These are phyloP conservation scores for Pyrrhosoma nymphula DNA, from an alignment of 2,888 invertebrate species.

Conservation along the genomic window DNA sequence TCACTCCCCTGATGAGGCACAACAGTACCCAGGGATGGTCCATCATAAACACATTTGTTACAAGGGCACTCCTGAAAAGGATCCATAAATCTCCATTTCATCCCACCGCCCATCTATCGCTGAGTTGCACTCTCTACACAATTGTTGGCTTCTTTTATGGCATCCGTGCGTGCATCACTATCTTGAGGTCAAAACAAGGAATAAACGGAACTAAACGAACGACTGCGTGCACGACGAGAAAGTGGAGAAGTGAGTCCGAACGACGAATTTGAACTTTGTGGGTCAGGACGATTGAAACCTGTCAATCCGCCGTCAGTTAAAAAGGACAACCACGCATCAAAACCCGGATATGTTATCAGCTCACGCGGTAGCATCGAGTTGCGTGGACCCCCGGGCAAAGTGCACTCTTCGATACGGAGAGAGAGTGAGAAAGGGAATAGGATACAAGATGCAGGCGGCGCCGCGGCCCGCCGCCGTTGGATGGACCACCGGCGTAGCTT, in stretches of 20 bases:
- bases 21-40: background rate
- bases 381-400: background rate
- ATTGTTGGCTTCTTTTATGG: background rate
- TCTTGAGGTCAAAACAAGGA: background rate
- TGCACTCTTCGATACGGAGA: background rate
- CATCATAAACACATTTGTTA: background rate
- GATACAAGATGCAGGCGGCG: background rate
- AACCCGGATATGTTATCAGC: background rate
- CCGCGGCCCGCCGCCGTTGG: no score
- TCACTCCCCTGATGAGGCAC: background rate
- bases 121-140: background rate
- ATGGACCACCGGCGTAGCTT: background rate
- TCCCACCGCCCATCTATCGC: background rate
- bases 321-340: background rate
- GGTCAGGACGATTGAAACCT: background rate
- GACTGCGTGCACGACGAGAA: background rate
- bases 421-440: background rate
- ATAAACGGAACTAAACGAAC: background rate
- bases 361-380: background rate
- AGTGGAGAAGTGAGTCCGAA: background rate
- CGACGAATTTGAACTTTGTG: conserved; percentile 24
- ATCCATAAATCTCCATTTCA: background rate
- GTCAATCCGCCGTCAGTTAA: background rate
- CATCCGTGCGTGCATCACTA: background rate
- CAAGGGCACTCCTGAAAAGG: background rate